Percentiles rank a stretch among this genome's conserved stretches.
Conservation (phyloP, 2,888 invertebrate genomes). For the Cerastis rubricosa region DNA sequence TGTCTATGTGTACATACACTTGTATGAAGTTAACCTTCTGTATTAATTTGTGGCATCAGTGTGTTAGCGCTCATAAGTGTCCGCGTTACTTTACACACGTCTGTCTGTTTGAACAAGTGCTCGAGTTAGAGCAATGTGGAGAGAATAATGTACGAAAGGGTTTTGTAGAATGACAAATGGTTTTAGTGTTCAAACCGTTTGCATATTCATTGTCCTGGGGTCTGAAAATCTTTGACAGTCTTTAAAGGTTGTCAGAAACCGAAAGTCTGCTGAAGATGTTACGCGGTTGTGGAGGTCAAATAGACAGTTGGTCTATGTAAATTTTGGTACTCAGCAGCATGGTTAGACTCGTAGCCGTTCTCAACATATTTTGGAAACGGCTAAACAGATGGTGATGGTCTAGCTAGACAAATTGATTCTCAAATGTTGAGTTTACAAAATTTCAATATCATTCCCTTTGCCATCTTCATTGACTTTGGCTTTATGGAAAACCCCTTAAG, state of each 20-base stretch:
- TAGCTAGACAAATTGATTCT: neutral
- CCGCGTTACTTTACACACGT: slow-evolving; percentile 32
- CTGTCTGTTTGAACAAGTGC: slow-evolving; percentile 25
- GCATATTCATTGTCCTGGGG: neutral
- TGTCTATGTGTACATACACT: too few species aligned
- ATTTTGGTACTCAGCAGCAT: neutral
- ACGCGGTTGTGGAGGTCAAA: neutral
- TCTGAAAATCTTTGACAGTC: neutral
- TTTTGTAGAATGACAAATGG: neutral
- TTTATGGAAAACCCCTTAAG: neutral
- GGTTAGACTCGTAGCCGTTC: neutral
- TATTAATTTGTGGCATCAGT: neutral
- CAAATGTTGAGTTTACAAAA: neutral
- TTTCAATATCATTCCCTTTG: neutral
- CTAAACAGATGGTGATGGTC: neutral
- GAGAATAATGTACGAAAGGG: slow-evolving; percentile 17
- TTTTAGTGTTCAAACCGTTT: neutral
- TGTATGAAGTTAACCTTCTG: slow-evolving; percentile 1
- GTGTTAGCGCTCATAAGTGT: slow-evolving; percentile 9
- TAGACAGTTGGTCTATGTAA: neutral
- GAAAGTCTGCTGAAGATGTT: neutral
- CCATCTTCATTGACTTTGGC: neutral
- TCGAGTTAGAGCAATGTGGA: slow-evolving; percentile 12
- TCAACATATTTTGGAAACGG: neutral
- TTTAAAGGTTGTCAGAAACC: too few species aligned